Evolutionary conservation across 2,797 vertebrate genomes (phyloP).

Genomic region (Platyrinchus mystaceus): DNA sequence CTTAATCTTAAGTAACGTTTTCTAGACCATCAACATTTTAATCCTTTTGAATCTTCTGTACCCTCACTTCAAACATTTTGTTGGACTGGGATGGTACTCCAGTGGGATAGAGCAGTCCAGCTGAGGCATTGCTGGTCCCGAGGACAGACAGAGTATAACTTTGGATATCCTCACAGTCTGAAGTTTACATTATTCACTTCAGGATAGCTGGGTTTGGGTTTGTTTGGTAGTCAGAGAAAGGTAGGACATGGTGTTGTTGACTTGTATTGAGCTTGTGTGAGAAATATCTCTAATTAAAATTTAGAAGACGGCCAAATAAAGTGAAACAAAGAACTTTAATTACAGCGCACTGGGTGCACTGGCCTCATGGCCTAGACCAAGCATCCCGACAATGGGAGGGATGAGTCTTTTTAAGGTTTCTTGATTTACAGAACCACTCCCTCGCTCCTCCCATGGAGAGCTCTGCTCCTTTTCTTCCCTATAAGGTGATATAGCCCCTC

Average conservation of each 20-base stretch:
- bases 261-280: neutral
- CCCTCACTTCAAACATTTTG: neutral
- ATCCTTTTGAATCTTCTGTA: neutral
- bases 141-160: neutral
- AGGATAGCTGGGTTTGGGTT: neutral
- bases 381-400: too few relatives aligned
- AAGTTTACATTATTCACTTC: neutral
- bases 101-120: neutral
- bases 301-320: too few relatives aligned
- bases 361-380: too few relatives aligned
- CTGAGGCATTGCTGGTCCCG: neutral
- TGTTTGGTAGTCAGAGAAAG: neutral
- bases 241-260: neutral
- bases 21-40: neutral
- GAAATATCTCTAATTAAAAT: too few relatives aligned
- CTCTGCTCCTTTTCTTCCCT: too few relatives aligned
- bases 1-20: neutral
- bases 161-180: neutral
- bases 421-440: too few relatives aligned
- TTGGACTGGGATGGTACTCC: neutral
- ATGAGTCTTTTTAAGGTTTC: too few relatives aligned
- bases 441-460: too few relatives aligned
- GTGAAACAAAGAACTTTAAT: too few relatives aligned
- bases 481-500: too few relatives aligned
- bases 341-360: too few relatives aligned